Evolutionary conservation across 2,113 vertebrate species (phyloP), one percentile per base, ranked within the genome.

Genomic region (Hipposideros armiger): DNA sequence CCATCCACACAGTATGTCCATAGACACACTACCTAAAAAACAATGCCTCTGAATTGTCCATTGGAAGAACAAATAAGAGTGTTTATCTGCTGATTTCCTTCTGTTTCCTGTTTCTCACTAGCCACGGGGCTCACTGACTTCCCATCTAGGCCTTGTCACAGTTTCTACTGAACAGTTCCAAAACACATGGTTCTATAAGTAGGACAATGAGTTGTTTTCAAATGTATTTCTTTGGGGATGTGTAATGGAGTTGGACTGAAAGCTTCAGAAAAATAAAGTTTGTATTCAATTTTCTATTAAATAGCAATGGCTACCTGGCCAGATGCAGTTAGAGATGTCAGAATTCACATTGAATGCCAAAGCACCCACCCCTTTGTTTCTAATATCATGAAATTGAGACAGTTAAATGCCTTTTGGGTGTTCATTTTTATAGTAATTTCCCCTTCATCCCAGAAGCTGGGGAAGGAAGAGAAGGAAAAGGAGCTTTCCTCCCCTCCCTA

Each of bases 341-440:
- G 42, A 73, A 95, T 87, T 95, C 78, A 54, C 26, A 60, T 2
- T 22, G 2, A 90, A 69, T 85, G 86, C 32, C 90, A 88, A 73
- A 85, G 5, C 58, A 42, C 42, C 36, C 85, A 87, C 54, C 15
- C 40, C 30, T 91, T 87, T 72, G 58, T 50, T 54, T 96, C 95
- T 90, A 92, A 78, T 40, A 58, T 90, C 87, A 85, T 81, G 87
- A 90, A 80, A 92, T 5, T 60, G 32, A 73, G 26, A 56, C 94
- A 91, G 73, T 58, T 58, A 82, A 95, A 82, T 69, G 58, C 36
- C 32, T 82, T 83, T 62, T 83, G 78, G 42, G 1, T 77, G 74
- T n/a, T 97, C 78, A 47, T 84, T 94, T 97, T 26, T 88, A 92
- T 36, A 56, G 52, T 36, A 78, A 88, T 81, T 90, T 96, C 62